A percentile compares a stretch with the other conserved stretches of the same genome.
These are phyloP conservation scores for Phallusia fumigata DNA, from an alignment of 23 tunicate genomes.

Conservation along the genomic window DNA sequence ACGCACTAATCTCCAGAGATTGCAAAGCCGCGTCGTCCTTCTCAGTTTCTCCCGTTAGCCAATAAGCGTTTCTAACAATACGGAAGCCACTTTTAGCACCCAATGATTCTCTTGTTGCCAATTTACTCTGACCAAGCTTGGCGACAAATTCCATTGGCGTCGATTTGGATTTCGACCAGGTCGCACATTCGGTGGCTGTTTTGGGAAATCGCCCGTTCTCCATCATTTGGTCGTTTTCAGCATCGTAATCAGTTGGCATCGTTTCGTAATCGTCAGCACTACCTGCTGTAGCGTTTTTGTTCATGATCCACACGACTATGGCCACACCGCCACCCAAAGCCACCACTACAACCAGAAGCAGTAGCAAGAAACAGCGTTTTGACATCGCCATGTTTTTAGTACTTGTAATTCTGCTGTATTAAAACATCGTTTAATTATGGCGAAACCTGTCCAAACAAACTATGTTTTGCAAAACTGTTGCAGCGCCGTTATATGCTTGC, in stretches of 20 bases:
- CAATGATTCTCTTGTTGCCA: constrained; percentile 42
- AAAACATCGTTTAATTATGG: too few species aligned
- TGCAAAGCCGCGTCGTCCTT: constrained; percentile 47
- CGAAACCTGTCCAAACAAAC: too few species aligned
- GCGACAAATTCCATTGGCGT: constrained; percentile 23
- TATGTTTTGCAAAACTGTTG: too few species aligned
- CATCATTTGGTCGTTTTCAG: not conserved
- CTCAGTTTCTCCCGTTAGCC: constrained; percentile 69
- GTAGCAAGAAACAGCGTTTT: constrained; percentile 44
- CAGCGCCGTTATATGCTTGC: too few species aligned
- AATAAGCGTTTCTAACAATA: constrained; percentile 52
- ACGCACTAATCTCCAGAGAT: constrained; percentile 45
- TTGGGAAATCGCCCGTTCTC: not conserved
- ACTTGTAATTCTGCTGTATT: too few species aligned
- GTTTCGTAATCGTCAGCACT: constrained; percentile 7
- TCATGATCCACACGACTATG: constrained; percentile 40
- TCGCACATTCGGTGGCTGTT: constrained; percentile 6
- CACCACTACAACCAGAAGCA: constrained; percentile 28
- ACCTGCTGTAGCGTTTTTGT: constrained; percentile 19
- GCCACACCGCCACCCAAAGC: constrained; percentile 58
- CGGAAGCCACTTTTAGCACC: constrained; percentile 9
- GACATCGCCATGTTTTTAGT: constrained; percentile 65
- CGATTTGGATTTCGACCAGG: not conserved
- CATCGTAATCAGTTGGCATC: constrained; percentile 8
- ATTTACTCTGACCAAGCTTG: constrained; percentile 17